Percentiles rank a stretch among this genome's conserved stretches.
These are phyloP conservation scores for Micoletzkya japonica DNA, from an alignment of 2,888 invertebrate species.

Conservation along the genomic window DNA sequence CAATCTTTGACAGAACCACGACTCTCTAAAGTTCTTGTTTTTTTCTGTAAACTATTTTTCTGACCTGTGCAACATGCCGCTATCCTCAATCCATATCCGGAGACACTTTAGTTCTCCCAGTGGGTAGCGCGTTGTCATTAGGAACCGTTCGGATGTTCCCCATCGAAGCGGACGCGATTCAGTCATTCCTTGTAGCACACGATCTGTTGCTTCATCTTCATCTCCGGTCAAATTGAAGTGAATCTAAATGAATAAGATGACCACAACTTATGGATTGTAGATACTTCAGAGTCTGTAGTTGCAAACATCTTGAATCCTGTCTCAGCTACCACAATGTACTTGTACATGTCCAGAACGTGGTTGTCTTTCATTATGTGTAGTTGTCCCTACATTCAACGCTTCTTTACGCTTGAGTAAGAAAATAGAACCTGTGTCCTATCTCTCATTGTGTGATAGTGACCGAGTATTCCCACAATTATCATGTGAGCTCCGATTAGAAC, in stretches of 20 bases:
- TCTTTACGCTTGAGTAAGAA: not conserved
- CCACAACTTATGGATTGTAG: not conserved
- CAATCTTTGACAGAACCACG: constrained; percentile 47
- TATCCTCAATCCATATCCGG: constrained; percentile 45
- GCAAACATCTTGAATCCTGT: constrained; percentile 50
- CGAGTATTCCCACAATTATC: constrained; percentile 6
- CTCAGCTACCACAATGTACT: constrained; percentile 45
- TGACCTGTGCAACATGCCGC: constrained; percentile 37
- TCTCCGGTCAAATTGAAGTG: constrained; percentile 44
- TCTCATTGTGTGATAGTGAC: not conserved
- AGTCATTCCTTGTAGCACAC: constrained; percentile 34
- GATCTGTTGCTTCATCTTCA: constrained; percentile 36
- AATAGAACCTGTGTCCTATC: constrained; percentile 10
- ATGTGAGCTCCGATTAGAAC: constrained; percentile 5
- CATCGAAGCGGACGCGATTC: constrained; percentile 39
- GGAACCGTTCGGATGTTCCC: constrained; percentile 44
- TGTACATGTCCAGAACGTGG: constrained; percentile 43
- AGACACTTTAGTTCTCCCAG: constrained; percentile 42
- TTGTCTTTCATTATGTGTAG: constrained; percentile 37
- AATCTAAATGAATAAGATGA: constrained; percentile 27
- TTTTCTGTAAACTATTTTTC: not conserved
- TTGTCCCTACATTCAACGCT: constrained; percentile 15
- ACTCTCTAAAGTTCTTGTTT: constrained; percentile 32
- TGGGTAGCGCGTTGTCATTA: constrained; percentile 41
- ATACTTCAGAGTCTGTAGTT: constrained; percentile 41